Evolutionary conservation across 2,797 vertebrate genomes (phyloP).

Genomic region (Vultur gryphus): DNA sequence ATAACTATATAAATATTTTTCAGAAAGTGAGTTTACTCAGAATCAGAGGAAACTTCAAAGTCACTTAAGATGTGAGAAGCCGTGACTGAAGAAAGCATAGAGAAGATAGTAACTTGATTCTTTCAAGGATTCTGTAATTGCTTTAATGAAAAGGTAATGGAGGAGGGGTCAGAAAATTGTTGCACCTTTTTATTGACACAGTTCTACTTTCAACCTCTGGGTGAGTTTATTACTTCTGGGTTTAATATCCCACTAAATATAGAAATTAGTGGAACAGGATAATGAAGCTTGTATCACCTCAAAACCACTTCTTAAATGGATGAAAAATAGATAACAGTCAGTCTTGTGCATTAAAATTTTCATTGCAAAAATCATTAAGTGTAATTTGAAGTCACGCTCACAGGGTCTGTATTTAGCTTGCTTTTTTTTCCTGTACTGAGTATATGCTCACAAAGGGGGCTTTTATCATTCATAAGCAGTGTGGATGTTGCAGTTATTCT

Average conservation of each 20-base stretch:
- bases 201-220: neutral
- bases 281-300: neutral
- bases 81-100: neutral
- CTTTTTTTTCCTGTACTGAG: neutral
- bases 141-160: neutral
- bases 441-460: neutral
- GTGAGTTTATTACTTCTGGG: neutral
- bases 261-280: neutral
- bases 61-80: neutral
- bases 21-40: neutral
- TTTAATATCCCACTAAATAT: neutral
- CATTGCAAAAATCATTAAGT: neutral
- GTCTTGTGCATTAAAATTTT: neutral
- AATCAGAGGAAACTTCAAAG: neutral
- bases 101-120: neutral
- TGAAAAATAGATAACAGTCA: neutral
- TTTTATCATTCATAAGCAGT: neutral
- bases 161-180: neutral
- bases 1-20: neutral
- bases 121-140: neutral
- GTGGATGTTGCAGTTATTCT: neutral
- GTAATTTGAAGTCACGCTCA: neutral
- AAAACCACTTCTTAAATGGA: neutral
- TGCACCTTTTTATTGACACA: neutral
- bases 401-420: neutral